Evolutionary conservation across 53 echinoderm and acorn worm species (phyloP).

Genomic region (Holothuria leucospilota): DNA sequence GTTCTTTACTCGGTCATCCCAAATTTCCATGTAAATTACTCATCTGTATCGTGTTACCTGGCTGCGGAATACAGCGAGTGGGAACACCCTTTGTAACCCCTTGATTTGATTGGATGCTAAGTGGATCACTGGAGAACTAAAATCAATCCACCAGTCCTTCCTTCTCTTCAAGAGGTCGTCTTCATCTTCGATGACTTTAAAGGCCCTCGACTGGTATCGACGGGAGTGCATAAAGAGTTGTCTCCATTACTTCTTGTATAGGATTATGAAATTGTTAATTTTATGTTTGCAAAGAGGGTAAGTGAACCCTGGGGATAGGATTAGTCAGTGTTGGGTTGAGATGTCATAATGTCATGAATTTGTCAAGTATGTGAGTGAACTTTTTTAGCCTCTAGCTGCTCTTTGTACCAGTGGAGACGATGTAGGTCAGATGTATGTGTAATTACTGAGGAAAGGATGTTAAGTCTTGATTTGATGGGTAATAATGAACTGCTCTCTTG

Average conservation of each 20-base stretch:
- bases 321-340: conserved; percentile 24
- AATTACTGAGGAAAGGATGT: no score
- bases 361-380: conserved; percentile 4
- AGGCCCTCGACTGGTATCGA: background rate
- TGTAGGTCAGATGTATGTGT: no score
- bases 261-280: conserved; percentile 38
- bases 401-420: background rate
- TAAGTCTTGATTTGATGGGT: no score
- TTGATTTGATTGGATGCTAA: conserved; percentile 40
- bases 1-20: conserved; percentile 14
- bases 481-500: no score
- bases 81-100: background rate
- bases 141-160: conserved; percentile 24
- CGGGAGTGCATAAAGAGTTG: conserved; percentile 16
- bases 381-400: background rate
- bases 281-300: conserved; percentile 37
- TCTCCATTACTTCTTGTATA: background rate
- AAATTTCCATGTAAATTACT: conserved; percentile 16
- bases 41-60: conserved; percentile 35
- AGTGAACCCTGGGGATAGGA: conserved; percentile 27
- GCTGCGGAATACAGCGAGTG: conserved; percentile 20
- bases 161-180: conserved; percentile 21
- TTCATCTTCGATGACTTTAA: conserved; percentile 2
- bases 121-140: conserved; percentile 32
- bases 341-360: conserved; percentile 4